These are phyloP conservation scores for Stegostoma tigrinum DNA, from an alignment of 2,113 vertebrate species.

Conservation along the genomic window DNA sequence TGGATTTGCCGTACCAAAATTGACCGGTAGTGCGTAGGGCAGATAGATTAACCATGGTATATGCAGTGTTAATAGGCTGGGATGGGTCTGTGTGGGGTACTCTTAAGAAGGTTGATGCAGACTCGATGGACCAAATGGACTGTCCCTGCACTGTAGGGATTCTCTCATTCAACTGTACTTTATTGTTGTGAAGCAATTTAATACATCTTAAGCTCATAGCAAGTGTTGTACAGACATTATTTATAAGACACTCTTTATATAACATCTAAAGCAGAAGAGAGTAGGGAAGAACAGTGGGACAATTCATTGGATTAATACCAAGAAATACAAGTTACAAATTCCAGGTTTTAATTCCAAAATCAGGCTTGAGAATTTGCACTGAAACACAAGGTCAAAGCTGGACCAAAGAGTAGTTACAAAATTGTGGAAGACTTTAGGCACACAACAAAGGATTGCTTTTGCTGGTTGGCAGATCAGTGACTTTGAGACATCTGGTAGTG, in stretches of 20 bases:
- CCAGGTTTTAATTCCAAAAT: neutral
- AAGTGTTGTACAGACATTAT: neutral
- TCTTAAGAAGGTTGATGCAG: too few relatives aligned
- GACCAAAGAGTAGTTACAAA: neutral
- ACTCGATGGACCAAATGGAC: too few relatives aligned
- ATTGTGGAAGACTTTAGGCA: neutral
- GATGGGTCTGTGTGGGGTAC: too few relatives aligned
- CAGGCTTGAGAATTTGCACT: neutral
- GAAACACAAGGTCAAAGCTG: neutral
- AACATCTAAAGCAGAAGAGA: neutral
- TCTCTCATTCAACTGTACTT: neutral
- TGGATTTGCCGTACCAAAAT: too few relatives aligned
- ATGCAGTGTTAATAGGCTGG: too few relatives aligned
- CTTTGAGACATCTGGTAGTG: neutral
- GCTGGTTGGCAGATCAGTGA: neutral
- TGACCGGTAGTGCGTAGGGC: too few relatives aligned
- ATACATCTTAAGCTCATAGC: neutral
- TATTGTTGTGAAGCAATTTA: neutral
- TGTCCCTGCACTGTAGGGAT: neutral
- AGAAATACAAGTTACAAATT: neutral
- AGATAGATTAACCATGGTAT: too few relatives aligned
- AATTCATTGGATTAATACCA: neutral
- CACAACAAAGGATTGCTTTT: neutral
- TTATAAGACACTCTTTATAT: neutral
- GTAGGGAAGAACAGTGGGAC: neutral